Percentiles rank a stretch among this genome's conserved stretches.
Conservation (phyloP, 2,113 vertebrate species). For the Holacanthus passer region DNA sequence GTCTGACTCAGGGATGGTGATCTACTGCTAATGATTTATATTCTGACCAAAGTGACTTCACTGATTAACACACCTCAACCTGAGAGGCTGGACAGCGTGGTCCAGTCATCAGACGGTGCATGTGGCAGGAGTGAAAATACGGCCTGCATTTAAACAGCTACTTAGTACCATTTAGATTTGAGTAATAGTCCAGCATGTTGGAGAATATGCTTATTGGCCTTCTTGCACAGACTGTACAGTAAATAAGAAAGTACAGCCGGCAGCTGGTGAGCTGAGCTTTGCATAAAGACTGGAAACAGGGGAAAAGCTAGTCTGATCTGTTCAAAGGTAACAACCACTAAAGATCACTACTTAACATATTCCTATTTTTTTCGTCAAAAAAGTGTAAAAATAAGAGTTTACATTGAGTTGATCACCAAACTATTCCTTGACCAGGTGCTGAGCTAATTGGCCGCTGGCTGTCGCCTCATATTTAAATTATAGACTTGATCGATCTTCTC, state of each 20-base stretch:
- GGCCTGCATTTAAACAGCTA: background rate
- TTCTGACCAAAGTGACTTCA: background rate
- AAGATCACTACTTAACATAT: no score
- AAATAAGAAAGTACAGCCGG: background rate
- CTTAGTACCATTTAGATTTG: no score
- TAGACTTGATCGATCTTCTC: background rate
- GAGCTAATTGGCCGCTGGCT: background rate
- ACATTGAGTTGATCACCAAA: background rate
- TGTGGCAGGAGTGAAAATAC: background rate
- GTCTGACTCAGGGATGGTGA: slow-evolving; percentile 2
- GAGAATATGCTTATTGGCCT: background rate
- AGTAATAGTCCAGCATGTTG: background rate
- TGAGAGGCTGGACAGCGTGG: background rate
- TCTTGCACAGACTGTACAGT: background rate
- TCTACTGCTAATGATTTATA: background rate
- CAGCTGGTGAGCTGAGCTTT: background rate
- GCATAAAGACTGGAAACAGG: background rate
- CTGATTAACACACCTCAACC: background rate
- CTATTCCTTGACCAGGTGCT: background rate
- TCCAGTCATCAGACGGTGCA: background rate
- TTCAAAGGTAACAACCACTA: background rate
- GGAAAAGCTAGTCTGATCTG: background rate
- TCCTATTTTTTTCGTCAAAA: background rate
- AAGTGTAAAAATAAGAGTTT: background rate
- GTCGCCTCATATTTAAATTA: background rate